Conservation (phyloP, 1,140 invertebrate genomes). For the Heliconius melpomene region DNA sequence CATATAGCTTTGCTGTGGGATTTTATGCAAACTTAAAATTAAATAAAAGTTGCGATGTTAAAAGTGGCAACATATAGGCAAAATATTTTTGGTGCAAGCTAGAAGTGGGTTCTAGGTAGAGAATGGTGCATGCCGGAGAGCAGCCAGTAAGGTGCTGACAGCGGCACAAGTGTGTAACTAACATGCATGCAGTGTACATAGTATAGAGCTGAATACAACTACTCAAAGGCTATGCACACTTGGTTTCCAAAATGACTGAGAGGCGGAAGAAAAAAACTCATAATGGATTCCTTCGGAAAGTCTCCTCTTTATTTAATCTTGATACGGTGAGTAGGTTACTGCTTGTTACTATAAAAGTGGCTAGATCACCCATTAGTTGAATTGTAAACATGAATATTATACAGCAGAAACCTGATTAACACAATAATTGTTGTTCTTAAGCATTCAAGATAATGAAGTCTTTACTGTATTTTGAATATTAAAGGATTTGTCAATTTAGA, state of each 20-base stretch:
- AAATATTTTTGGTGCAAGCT: constrained; percentile 75
- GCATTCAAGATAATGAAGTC: no score
- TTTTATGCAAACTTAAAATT: constrained; percentile 48
- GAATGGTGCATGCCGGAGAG: constrained; percentile 77
- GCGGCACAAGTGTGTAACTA: constrained; percentile 78
- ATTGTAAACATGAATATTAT: background rate
- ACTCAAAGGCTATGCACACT: constrained; percentile 71
- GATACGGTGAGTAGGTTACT: constrained; percentile 86
- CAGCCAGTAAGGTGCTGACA: constrained; percentile 76
- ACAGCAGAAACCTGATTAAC: no score
- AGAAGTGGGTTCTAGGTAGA: constrained; percentile 79
- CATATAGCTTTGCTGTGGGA: constrained; percentile 67
- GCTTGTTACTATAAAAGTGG: constrained; percentile 20
- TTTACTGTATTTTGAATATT: no score
- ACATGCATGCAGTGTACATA: constrained; percentile 81
- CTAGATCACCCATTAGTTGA: background rate
- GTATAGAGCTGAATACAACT: constrained; percentile 70
- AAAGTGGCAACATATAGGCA: constrained; percentile 61
- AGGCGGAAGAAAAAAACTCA: constrained; percentile 89
- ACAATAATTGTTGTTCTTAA: no score
- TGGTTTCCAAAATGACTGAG: constrained; percentile 85
- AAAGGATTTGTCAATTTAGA: background rate
- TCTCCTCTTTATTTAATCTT: constrained; percentile 92
- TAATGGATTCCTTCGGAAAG: constrained; percentile 92
- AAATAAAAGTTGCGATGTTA: constrained; percentile 47